These are phyloP conservation scores for Chymomyza caudatula DNA, from an alignment of 2,888 invertebrate species.

Conservation along the genomic window DNA sequence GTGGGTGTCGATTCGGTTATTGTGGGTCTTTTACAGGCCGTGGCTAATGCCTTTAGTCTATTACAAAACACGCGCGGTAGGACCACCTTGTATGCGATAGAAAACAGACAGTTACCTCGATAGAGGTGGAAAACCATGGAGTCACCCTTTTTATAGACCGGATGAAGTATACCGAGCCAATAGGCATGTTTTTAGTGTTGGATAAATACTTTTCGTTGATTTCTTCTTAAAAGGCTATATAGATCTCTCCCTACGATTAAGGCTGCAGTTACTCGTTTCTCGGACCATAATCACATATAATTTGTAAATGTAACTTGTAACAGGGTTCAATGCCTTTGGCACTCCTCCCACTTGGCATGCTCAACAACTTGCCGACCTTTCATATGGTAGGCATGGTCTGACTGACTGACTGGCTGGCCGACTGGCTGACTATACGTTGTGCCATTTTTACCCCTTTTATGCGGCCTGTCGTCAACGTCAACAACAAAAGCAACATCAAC, in stretches of 20 bases:
- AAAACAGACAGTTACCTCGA: too few relatives aligned
- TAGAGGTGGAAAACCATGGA: too few relatives aligned
- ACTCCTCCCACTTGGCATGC: background rate
- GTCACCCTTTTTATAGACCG: too few relatives aligned
- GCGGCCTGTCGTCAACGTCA: background rate
- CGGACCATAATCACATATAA: background rate
- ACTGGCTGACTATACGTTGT: background rate
- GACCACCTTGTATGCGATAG: too few relatives aligned
- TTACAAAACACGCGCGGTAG: too few relatives aligned
- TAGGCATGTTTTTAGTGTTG: background rate
- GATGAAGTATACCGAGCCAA: too few relatives aligned
- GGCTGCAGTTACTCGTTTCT: background rate
- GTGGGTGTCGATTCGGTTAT: too few relatives aligned
- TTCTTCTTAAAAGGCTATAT: background rate
- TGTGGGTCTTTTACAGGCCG: too few relatives aligned
- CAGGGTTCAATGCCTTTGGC: background rate
- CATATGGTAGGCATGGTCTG: background rate
- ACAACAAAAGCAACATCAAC: background rate
- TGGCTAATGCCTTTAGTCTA: too few relatives aligned
- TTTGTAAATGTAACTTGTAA: background rate
- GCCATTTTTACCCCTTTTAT: slow-evolving; percentile 3
- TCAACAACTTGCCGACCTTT: background rate
- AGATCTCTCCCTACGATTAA: background rate
- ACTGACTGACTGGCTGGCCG: background rate
- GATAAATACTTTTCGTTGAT: background rate